Evolutionary conservation across 2,888 invertebrate species (phyloP).

Genomic region (Actias luna): DNA sequence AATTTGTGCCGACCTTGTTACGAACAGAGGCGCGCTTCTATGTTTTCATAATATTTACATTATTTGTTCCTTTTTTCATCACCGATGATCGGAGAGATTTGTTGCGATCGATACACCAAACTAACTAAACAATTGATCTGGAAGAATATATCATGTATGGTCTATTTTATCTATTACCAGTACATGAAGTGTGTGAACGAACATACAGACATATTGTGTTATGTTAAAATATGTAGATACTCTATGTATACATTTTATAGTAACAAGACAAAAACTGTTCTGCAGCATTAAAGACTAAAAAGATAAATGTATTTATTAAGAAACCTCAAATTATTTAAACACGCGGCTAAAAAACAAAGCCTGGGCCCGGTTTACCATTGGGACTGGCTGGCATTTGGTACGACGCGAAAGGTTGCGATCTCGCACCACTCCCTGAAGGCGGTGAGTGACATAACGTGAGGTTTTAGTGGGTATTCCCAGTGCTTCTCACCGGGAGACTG

Average conservation of each 20-base stretch:
- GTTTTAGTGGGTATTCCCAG: too few species aligned
- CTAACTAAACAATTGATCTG: background rate
- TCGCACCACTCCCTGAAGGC: too few species aligned
- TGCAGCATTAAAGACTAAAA: too few species aligned
- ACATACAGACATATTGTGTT: background rate
- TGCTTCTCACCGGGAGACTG: too few species aligned
- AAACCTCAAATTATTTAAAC: too few species aligned
- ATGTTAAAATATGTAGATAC: background rate
- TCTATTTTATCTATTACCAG: background rate
- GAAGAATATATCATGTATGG: background rate
- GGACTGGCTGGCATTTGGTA: too few species aligned
- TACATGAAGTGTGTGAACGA: background rate
- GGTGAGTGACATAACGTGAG: too few species aligned
- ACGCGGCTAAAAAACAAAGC: too few species aligned
- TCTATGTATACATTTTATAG: background rate
- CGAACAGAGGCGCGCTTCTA: constrained; percentile 8
- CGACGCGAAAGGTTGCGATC: too few species aligned
- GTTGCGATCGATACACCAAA: background rate
- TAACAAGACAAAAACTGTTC: too few species aligned
- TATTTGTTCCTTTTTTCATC: constrained; percentile 9
- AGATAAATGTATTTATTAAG: too few species aligned
- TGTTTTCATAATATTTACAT: constrained; percentile 19
- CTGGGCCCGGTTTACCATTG: too few species aligned
- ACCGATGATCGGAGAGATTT: constrained; percentile 6
- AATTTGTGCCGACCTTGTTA: constrained; percentile 15